Base-by-base conservation (phyloP, 1,140 invertebrate genomes). In the Macrobrachium nipponense region DNA sequence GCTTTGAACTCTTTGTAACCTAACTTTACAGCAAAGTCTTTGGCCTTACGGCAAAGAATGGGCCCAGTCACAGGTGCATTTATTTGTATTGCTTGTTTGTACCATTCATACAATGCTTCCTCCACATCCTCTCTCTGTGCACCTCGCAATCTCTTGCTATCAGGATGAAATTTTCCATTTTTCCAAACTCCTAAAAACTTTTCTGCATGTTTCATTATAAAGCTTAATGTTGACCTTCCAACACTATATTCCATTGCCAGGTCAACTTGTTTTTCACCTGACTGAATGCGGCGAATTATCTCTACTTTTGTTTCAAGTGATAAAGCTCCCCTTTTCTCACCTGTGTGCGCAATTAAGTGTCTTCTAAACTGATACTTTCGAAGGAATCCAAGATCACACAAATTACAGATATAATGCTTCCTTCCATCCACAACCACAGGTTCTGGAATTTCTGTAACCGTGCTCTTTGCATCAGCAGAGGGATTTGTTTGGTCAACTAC, bases 1-100 rank as follows among this genome's bases (percentile, higher is more conserved):
- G 88, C 88, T 78, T 89, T 88, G 68, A 90, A 90, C 75, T 90
- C 88, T 59, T 79, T 88, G 62, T 88, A 84, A 4, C 87, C 88
- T n/a, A 89, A 72, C 44, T 88, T 83, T 5, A 82, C n/a, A 68
- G 88, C 89, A 87, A 89, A 90, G 20, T 89, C 89, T 62, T 87
- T 82, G 36, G 89, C 89, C 75, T 89, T 89, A 61, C 87, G 83
- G 62, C 88, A 87, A 18, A 90, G 59, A 27, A 89, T 88, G 43
- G 89, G 89, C 61, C 89, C 89, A 72, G 82, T 87, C 51, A 89
- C 58, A 15, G 87, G 80, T n/a, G 83, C 68, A 64, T 85, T 70
- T 66, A 83, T 89, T 81, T 89, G 76, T 15, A 85, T 51, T 36
- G 82, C 88, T 85, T 88, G 86, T 68, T 88, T 89, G 79, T 88